Evolutionary conservation across 92 coral and sea anemone genomes (phyloP).

Genomic region (Diadumene lineata): DNA sequence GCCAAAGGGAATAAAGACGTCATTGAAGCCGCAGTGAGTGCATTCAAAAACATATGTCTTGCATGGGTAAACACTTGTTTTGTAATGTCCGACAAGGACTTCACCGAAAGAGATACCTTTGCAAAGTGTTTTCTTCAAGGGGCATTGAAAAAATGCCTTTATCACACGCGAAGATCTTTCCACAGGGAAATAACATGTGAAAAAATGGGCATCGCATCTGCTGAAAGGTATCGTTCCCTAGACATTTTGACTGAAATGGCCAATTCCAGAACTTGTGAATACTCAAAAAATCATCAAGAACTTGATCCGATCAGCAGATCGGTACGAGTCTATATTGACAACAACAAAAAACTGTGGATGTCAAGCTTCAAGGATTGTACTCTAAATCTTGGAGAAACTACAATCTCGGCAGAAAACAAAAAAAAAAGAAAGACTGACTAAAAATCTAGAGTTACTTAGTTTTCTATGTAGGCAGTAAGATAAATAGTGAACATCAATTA

Average conservation of each 20-base stretch:
- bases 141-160: slow-evolving; percentile 39
- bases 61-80: background rate
- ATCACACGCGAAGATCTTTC: slow-evolving; percentile 47
- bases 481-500: slow-evolving; percentile 39
- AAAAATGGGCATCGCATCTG: slow-evolving; percentile 56
- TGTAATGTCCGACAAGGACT: background rate
- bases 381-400: too few relatives aligned
- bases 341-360: too few relatives aligned
- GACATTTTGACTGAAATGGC: too few relatives aligned
- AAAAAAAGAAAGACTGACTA: too few relatives aligned
- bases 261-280: too few relatives aligned
- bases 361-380: too few relatives aligned
- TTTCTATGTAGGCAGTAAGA: slow-evolving; percentile 52
- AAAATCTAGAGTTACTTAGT: too few relatives aligned
- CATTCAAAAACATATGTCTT: background rate
- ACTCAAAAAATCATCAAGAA: too few relatives aligned
- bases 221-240: too few relatives aligned
- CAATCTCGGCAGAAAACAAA: too few relatives aligned
- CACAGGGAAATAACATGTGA: slow-evolving; percentile 50
- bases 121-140: slow-evolving; percentile 31
- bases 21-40: slow-evolving; percentile 18
- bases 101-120: slow-evolving; percentile 2
- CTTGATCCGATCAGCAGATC: too few relatives aligned
- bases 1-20: slow-evolving; percentile 47
- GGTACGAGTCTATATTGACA: too few relatives aligned